These are phyloP conservation scores for Temnopleurus reevesii DNA, from an alignment of 53 echinoderm and acorn worm genomes.

Conservation along the genomic window DNA sequence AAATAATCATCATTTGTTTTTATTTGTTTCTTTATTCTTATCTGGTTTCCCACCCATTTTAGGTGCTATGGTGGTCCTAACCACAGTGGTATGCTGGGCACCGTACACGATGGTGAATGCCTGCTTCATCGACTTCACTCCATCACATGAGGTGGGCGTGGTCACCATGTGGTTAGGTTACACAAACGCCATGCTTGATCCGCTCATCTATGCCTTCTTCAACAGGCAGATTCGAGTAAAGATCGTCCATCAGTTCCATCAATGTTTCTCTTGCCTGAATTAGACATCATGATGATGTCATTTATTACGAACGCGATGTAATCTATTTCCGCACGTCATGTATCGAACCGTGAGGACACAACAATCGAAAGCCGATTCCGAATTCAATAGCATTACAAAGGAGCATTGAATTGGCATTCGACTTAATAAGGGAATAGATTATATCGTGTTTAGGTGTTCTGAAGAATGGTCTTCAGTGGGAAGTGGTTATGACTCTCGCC, in stretches of 20 bases:
- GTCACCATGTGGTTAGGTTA: constrained; percentile 29
- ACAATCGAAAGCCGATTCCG: no score
- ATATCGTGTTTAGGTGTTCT: no score
- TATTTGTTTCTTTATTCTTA: neutral
- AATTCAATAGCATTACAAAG: no score
- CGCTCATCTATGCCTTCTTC: constrained; percentile 41
- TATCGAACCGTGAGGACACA: no score
- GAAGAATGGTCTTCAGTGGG: no score
- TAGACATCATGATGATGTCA: no score
- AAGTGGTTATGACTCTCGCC: no score
- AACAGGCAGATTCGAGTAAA: constrained; percentile 17
- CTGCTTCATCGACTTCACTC: neutral
- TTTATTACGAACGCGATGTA: no score
- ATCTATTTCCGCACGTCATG: no score
- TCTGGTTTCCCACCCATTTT: neutral
- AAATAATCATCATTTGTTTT: no score
- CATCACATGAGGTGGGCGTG: constrained; percentile 8
- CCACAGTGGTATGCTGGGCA: constrained; percentile 17
- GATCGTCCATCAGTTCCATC: neutral
- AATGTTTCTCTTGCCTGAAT: neutral
- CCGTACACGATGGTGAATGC: constrained; percentile 10
- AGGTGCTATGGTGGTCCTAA: constrained; percentile 7
- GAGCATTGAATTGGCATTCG: no score
- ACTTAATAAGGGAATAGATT: no score
- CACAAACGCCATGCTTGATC: constrained; percentile 32